Base-by-base conservation (phyloP, 2,797 vertebrate species). In the Bradypodion pumilum region DNA sequence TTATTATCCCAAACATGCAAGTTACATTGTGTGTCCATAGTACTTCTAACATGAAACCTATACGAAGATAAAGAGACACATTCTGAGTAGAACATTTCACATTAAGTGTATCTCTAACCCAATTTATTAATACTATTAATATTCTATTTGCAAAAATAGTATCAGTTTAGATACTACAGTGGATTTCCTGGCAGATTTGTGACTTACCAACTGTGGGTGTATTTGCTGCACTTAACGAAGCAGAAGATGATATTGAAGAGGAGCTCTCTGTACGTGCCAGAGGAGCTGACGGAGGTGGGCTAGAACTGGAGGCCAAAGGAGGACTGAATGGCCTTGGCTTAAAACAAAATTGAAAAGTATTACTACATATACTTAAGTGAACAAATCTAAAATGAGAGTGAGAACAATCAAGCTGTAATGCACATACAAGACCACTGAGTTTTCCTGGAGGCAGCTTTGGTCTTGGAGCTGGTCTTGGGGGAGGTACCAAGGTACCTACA, bases 281-380 rank as follows among this genome's bases (percentile, higher is more conserved):
- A 0, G 98, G 98, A 29, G 98, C 98, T 2, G 96, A 86, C 29
- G 97, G 97, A 81, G 98, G 97, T 40, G 98, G 98, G 92, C 98
- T 99, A 91, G 97, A 97, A 78, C 95, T 98, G 42, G 97, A 95
- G 40, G 94, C 94, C 93, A 98, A 92, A 19, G 97, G 96, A 87
- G 98, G 98, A 91, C 98, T 99, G 94, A 99, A 99, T 3, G 98
- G 98, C 85, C 98, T 97, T 59, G 97, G 97, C 98, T 99, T 92
- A 87, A 94, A 91, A 92, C 74, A 91, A 92, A 78, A 87, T 56
- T 80, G 80, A 46, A 74, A 42, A 77, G 89, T 29, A 91, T 77
- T 60, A 91, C 91, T 87, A 93, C 8, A 80, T 0, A 62, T 7
- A 52, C 25, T 70, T 19, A 63, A 65, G 16, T 42, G 25, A 16